Conservation (phyloP, 2,888 invertebrate species). For the Dynastes tityus region DNA sequence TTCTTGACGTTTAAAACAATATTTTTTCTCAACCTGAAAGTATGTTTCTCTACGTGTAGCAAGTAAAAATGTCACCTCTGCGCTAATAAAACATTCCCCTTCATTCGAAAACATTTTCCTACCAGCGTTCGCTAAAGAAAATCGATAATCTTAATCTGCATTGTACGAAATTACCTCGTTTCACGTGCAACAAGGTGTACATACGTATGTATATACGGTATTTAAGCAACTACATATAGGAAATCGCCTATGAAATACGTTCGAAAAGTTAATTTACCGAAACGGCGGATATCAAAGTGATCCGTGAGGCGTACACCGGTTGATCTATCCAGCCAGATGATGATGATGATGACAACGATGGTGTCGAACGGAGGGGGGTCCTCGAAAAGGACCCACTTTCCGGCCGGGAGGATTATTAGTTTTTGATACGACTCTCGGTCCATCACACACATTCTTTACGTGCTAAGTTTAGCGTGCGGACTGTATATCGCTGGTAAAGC, state of each 20-base stretch:
- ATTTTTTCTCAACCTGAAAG: too few species aligned
- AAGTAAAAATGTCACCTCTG: background rate
- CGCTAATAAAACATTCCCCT: background rate
- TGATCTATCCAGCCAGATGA: constrained; percentile 38
- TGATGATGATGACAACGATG: constrained; percentile 27
- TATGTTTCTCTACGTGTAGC: too few species aligned
- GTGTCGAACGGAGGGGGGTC: constrained; percentile 27
- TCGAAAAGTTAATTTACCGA: constrained; percentile 49
- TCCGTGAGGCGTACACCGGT: constrained; percentile 42
- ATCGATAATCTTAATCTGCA: background rate
- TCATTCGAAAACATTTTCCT: background rate
- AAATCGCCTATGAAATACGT: constrained; percentile 14
- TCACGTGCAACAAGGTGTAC: background rate
- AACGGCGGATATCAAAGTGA: constrained; percentile 42
- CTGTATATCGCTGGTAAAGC: background rate
- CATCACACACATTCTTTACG: constrained; percentile 52
- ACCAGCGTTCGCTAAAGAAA: background rate
- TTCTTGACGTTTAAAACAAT: too few species aligned
- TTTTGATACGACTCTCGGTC: constrained; percentile 57
- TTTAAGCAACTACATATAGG: too few species aligned
- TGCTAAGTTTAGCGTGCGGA: constrained; percentile 57
- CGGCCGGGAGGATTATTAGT: constrained; percentile 58
- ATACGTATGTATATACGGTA: background rate
- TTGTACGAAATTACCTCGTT: background rate
- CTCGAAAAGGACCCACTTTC: constrained; percentile 42